Evolutionary conservation across 2,888 invertebrate genomes (phyloP), one percentile per base, ranked within the genome.

Genomic region (Stramonita haemastoma): DNA sequence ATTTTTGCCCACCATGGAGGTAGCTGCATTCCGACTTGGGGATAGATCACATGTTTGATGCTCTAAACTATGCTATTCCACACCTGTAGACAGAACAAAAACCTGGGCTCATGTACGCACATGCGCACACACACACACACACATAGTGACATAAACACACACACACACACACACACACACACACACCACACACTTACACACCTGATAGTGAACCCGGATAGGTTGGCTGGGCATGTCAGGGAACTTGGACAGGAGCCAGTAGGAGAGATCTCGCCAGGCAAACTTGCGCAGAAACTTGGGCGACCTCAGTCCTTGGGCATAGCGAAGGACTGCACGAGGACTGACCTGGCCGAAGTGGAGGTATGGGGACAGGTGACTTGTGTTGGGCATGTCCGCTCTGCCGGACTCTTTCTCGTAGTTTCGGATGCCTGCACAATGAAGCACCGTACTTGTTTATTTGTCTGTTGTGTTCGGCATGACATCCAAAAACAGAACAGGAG

Each of bases 371-470:
- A 93, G 92, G 66, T 91, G 86, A 87, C 92, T 92, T 11, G 93
- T 93, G 88, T 93, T 92, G 70, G 92, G 89, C 86, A 91, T 89
- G 86, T 93, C 93, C 17, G 92, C 91, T 85, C 93, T 79, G 13
- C 92, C 91, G 19, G 93, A 93, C 86, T 93, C 93, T 86, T 93
- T 93, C 87, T 93, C 93, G 91, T 93, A 93, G n/a, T 90, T 91
- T 46, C 91, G 90, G 11, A 93, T 90, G 81, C 92, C 93, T 93
- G 88, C 19, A 79, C 17, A 32, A 34, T 32, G 6, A 46, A 46
- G 46, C 46, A 46, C 46, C 46, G 8, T 46, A 46, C 46, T 8
- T 46, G n/a, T n/a, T n/a, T n/a, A n/a, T n/a, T n/a, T n/a, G n/a
- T n/a, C n/a, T n/a, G n/a, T n/a, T n/a, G n/a, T n/a, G n/a, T n/a